Evolutionary conservation across 2,888 invertebrate genomes (phyloP), one percentile per base, ranked within the genome.

Genomic region (Empis stercorea): DNA sequence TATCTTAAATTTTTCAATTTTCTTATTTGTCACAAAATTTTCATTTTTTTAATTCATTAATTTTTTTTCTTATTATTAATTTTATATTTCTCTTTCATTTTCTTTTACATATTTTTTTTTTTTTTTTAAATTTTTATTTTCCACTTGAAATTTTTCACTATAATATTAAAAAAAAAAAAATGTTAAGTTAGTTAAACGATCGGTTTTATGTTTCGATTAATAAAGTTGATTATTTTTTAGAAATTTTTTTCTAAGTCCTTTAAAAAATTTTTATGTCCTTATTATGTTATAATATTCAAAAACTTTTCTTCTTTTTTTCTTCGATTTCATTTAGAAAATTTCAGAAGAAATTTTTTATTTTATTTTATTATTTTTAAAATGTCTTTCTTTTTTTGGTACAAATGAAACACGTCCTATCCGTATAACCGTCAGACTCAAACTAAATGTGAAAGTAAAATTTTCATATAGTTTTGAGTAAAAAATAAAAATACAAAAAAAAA

Each of bases 391-490:
- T n/a, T n/a, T n/a, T n/a, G n/a, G n/a, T 4, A 27, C 23, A 27
- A 27, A 50, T n/a, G n/a, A 48, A 53, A 61, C 61, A 65, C 68
- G 62, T 66, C 65, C 61, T 60, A 56, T 56, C 58, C 60, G 59
- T 59, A 57, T 59, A 63, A 61, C 61, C 60, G 63, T 64, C 61
- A 64, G 62, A 66, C 66, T 68, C 65, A 63, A 64, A 68, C 66
- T 68, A 64, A 61, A 34, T 34, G 23, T 27, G 23, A 27, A 27
- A 27, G 23, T 27, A 27, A 27, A 27, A 27, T 27, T 27, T 27
- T 27, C 9, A 27, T 27, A 27, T 27, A 27, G 9, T 27, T 27
- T 27, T 27, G 23, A 27, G 23, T 27, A 27, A 7, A 27, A 27
- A 27, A 27, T 27, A 27, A 27, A 27, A 27, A 27, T 9, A 27